Conservation (phyloP, 2,888 invertebrate species). For the Eupithecia dodoneata region DNA sequence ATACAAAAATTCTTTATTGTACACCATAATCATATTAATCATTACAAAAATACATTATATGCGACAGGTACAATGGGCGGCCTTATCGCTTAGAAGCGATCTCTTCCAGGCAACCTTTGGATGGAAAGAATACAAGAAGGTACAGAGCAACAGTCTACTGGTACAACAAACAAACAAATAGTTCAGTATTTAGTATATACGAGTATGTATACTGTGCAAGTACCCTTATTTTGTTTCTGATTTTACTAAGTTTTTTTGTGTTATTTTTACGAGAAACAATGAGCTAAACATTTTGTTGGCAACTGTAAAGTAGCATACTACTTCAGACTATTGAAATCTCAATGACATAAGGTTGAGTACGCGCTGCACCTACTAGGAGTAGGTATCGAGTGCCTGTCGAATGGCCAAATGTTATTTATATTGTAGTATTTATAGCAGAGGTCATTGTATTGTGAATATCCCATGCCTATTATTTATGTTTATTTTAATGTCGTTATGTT, state of each 20-base stretch:
- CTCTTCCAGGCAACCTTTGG: too few relatives aligned
- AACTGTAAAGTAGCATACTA: neutral
- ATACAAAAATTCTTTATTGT: too few relatives aligned
- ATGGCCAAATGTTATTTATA: conserved; percentile 24
- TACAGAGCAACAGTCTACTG: too few relatives aligned
- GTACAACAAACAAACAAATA: too few relatives aligned
- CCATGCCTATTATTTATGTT: conserved; percentile 4
- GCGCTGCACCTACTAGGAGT: neutral
- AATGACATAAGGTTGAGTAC: conserved; percentile 1
- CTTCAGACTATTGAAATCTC: neutral
- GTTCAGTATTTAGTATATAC: too few relatives aligned
- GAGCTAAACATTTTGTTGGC: neutral
- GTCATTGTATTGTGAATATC: conserved; percentile 28
- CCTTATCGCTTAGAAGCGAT: too few relatives aligned
- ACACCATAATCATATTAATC: too few relatives aligned
- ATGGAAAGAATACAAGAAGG: too few relatives aligned
- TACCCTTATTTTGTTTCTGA: neutral
- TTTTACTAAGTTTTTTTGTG: neutral
- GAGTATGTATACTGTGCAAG: too few relatives aligned
- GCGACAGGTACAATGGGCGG: too few relatives aligned
- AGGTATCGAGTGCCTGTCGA: conserved; percentile 17
- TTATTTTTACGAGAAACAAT: neutral
- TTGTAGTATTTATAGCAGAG: conserved; percentile 21
- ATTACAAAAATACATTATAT: too few relatives aligned
- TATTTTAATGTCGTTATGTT: neutral